Evolutionary conservation across 2,113 vertebrate species (phyloP).

Genomic region (Synodontis membranacea): DNA sequence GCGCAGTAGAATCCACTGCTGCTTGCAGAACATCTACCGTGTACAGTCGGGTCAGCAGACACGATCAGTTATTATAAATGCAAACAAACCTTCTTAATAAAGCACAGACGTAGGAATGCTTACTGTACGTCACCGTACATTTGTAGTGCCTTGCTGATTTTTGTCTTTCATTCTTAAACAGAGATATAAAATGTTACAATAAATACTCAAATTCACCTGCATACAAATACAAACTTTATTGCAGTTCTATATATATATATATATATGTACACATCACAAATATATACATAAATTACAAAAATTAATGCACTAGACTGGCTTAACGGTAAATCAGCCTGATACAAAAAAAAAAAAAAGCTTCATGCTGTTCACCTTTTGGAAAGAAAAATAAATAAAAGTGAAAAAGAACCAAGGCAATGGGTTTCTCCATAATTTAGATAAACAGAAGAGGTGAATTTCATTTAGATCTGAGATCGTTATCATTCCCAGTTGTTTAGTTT

Average conservation of each 20-base stretch:
- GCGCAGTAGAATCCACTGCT: no score
- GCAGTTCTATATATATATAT: background rate
- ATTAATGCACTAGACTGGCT: background rate
- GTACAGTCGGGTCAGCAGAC: background rate
- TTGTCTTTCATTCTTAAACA: background rate
- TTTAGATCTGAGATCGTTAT: background rate
- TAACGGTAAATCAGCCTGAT: background rate
- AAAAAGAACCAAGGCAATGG: background rate
- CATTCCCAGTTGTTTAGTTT: background rate
- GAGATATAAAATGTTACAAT: background rate
- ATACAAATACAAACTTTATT: conserved; percentile 16
- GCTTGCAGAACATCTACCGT: background rate
- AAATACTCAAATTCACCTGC: background rate
- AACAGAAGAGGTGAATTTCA: background rate
- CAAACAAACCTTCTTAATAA: background rate
- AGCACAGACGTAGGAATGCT: background rate
- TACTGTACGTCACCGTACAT: background rate
- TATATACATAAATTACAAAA: no score
- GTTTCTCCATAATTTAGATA: background rate
- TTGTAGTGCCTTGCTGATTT: no score
- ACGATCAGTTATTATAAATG: background rate
- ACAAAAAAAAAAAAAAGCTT: background rate
- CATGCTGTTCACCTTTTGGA: background rate
- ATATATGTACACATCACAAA: background rate
- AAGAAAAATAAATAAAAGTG: background rate